phyloP scores from a whole-genome alignment of 2,888 invertebrate genomes.

The Cephus pulcher region DNA sequence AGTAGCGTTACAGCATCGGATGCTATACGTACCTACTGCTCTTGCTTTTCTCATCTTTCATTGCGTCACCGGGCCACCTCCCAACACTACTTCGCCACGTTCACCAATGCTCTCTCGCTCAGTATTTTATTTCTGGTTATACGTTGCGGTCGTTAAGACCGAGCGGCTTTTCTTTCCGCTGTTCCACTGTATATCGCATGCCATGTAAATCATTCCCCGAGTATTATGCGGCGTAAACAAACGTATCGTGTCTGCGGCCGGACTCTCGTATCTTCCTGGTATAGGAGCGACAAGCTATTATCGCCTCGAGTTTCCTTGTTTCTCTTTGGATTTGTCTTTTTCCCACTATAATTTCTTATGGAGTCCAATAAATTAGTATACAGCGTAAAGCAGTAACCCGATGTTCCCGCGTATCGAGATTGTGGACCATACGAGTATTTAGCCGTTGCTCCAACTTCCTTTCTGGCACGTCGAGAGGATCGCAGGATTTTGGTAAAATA shows the following conservation, averaged over 20 bases:
- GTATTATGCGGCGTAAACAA: slow-evolving; percentile 3
- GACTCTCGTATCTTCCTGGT: neutral
- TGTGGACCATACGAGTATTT: neutral
- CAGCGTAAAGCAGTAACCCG: neutral
- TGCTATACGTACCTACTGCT: neutral
- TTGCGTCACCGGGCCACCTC: neutral
- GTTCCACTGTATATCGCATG: neutral
- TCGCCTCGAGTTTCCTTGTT: neutral
- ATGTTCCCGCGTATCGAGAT: neutral
- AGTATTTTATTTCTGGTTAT: neutral
- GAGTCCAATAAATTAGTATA: neutral
- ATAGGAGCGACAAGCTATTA: neutral
- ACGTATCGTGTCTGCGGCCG: neutral
- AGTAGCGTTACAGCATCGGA: neutral
- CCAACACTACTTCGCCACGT: neutral
- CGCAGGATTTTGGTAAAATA: neutral
- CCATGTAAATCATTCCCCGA: neutral
- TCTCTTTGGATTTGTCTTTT: neutral
- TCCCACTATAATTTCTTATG: neutral
- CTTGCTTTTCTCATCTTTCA: neutral
- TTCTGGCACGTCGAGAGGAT: neutral
- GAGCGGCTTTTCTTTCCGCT: neutral
- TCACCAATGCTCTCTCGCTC: neutral
- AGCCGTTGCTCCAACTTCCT: neutral
- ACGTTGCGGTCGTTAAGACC: neutral